Conservation (phyloP, 2,888 invertebrate genomes). For the Andricus quercusramuli region DNA sequence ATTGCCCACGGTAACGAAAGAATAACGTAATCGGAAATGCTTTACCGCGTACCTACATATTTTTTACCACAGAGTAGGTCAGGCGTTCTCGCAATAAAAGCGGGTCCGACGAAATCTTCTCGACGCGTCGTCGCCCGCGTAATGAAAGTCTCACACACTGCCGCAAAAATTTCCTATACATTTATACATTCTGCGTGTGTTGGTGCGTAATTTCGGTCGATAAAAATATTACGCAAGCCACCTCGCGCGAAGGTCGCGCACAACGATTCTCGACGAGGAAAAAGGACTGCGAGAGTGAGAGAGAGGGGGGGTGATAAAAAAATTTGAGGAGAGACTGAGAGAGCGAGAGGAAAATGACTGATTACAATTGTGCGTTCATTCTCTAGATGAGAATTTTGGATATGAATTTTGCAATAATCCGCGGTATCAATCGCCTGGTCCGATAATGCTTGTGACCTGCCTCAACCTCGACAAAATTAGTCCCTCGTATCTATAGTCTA, state of each 20-base stretch:
- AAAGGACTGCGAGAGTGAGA: constrained; percentile 48
- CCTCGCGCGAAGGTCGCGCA: constrained; percentile 72
- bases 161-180: neutral
- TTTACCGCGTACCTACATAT: constrained; percentile 15
- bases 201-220: constrained; percentile 71
- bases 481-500: constrained; percentile 53
- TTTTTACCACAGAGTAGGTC: constrained; percentile 36
- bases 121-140: constrained; percentile 35
- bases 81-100: constrained; percentile 38
- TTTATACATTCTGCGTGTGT: constrained; percentile 31
- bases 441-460: constrained; percentile 70
- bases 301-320: constrained; percentile 46
- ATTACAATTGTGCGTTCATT: constrained; percentile 1
- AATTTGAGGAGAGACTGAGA: constrained; percentile 26
- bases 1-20: constrained; percentile 2
- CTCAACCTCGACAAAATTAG: constrained; percentile 71
- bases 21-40: constrained; percentile 34
- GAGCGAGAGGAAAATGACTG: neutral
- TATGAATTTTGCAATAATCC: constrained; percentile 50
- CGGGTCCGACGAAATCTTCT: constrained; percentile 32
- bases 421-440: constrained; percentile 46
- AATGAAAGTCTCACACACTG: neutral
- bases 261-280: constrained; percentile 63
- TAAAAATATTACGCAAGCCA: constrained; percentile 76
- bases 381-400: constrained; percentile 39